These are phyloP conservation scores for Tetramorium alpestre DNA, from an alignment of 1,140 invertebrate species.

Conservation along the genomic window DNA sequence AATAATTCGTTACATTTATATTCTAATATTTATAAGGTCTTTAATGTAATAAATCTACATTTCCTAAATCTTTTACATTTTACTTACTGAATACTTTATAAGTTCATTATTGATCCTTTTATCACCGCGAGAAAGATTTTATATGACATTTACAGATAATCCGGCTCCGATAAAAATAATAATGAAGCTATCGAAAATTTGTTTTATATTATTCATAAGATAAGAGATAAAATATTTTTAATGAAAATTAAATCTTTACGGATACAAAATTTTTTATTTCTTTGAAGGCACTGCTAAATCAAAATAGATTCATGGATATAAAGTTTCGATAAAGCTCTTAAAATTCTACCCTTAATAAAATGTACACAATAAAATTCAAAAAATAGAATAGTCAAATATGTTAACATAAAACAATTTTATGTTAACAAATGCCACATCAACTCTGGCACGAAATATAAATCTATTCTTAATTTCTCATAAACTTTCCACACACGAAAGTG, in stretches of 20 bases:
- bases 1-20: no score
- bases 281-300: neutral
- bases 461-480: conserved; percentile 12
- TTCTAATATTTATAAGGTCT: no score
- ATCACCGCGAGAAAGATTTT: neutral
- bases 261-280: neutral
- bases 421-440: neutral
- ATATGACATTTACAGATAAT: neutral
- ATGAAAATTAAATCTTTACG: neutral
- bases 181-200: neutral
- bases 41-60: no score
- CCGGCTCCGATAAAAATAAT: neutral
- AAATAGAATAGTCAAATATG: neutral
- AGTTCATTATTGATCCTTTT: neutral
- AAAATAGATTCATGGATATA: neutral
- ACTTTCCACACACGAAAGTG: neutral
- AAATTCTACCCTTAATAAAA: neutral
- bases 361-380: neutral
- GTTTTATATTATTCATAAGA: neutral
- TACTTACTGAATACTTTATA: neutral
- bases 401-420: neutral
- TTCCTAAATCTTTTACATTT: neutral
- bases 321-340: neutral
- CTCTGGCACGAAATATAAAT: neutral
- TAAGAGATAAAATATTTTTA: neutral